A percentile compares a stretch with the other conserved stretches of the same genome.
phyloP scores from a whole-genome alignment of 1,140 invertebrate species.

The Euura saliciscinereae region DNA sequence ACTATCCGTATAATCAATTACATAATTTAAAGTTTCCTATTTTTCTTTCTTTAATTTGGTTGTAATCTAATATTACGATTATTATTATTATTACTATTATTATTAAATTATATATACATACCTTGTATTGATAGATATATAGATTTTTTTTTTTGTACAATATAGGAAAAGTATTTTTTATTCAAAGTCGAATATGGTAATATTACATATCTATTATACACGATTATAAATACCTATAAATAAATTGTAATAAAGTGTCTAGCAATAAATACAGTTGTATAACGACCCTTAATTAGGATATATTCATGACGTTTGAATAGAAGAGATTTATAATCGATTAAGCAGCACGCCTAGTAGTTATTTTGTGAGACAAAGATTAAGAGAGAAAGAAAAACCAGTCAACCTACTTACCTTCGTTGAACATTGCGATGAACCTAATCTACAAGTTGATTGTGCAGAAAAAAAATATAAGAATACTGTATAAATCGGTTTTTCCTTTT shows the following conservation, averaged over 20 bases:
- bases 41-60: slow-evolving; percentile 24
- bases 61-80: too few relatives aligned
- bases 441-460: slow-evolving; percentile 38
- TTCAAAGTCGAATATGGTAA: slow-evolving; percentile 18
- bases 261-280: slow-evolving; percentile 26
- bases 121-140: too few relatives aligned
- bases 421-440: slow-evolving; percentile 38
- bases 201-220: too few relatives aligned
- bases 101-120: neutral
- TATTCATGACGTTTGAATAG: slow-evolving; percentile 11
- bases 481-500: neutral
- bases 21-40: slow-evolving; percentile 26
- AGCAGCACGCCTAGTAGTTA: slow-evolving; percentile 40
- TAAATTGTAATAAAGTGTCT: slow-evolving; percentile 8
- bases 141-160: too few relatives aligned
- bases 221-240: too few relatives aligned
- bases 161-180: slow-evolving; percentile 31
- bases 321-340: slow-evolving; percentile 18
- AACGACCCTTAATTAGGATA: slow-evolving; percentile 21
- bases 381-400: slow-evolving; percentile 53
- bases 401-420: slow-evolving; percentile 50
- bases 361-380: slow-evolving; percentile 36
- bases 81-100: slow-evolving; percentile 23
- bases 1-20: neutral
- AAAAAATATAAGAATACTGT: slow-evolving; percentile 16